Evolutionary conservation across 2,113 vertebrate species (phyloP), one percentile per base, ranked within the genome.

Genomic region (Pholis gunnellus): DNA sequence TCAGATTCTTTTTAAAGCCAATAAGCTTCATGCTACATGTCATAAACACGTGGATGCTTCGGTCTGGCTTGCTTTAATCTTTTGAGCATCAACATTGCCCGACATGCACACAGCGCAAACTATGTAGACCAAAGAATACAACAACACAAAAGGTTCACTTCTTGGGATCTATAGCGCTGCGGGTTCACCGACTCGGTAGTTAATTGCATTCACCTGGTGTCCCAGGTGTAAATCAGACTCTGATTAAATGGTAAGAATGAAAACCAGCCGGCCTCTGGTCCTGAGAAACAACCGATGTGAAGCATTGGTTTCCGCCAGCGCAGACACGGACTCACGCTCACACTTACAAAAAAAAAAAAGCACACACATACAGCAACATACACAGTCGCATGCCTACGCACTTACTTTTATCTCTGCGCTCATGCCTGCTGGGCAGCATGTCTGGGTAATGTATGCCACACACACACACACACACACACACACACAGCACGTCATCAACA

Each of bases 171-270:
- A 0, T 10, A 11, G 59, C 10, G 10, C 29, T 44, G 59, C 67
- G 75, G 72, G 6, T 81, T 79, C 6, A 68, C 70, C 11, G 65
- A 9, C 27, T 48, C 27, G 44, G 50, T 27, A 54, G 48, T 83
- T 81, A 88, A 90, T 60, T 79, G 63, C 66, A 46, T 85, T 86
- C 78, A 88, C 84, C 80, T 88, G 85, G 68, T 63, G 57, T 68
- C 14, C 78, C 76, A 83, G 85, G 64, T 91, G 86, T 85, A 73
- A 79, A 84, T 86, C 75, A 76, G 68, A 61, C 50, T 25, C 54
- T 70, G 81, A 82, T 85, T 88, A 84, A 80, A 89, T 50, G 25
- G 57, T 38, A 64, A 25, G 25, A 83, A 86, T 83, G 57, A 87
- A 78, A 92, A 77, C 40, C 82, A 85, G 84, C 40, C 10, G 25